phyloP scores from a whole-genome alignment of 2,888 invertebrate species.

The Keiferia lycopersicella region DNA sequence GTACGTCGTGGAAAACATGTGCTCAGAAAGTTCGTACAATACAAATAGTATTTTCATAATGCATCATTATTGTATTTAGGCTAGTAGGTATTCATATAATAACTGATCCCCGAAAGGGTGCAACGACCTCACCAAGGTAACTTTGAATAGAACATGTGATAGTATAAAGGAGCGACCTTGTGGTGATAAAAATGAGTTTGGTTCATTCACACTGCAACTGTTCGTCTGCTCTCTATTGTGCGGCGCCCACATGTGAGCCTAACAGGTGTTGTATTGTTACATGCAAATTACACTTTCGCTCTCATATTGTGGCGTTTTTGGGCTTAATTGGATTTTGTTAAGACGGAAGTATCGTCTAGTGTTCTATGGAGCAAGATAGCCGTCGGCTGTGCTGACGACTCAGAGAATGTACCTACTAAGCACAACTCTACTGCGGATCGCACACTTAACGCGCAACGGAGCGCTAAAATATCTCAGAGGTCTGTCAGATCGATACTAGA shows the following conservation, averaged over 20 bases:
- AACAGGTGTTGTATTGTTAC: slow-evolving; percentile 79
- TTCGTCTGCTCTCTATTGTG: slow-evolving; percentile 59
- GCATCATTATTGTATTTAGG: not conserved
- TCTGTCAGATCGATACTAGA: no score
- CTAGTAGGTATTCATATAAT: slow-evolving; percentile 7
- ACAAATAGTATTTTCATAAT: not conserved
- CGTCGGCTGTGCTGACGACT: no score
- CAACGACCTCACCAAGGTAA: slow-evolving; percentile 35
- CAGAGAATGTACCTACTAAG: no score
- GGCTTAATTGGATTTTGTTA: not conserved
- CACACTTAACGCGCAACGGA: no score
- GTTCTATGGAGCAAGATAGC: not conserved
- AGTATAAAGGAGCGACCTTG: slow-evolving; percentile 72
- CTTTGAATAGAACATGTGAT: slow-evolving; percentile 54
- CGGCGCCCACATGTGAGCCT: slow-evolving; percentile 68
- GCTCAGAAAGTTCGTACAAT: not conserved
- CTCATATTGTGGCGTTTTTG: slow-evolving; percentile 60
- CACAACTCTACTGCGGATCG: no score
- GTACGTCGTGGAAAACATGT: no score
- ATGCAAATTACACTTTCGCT: slow-evolving; percentile 81
- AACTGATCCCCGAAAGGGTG: slow-evolving; percentile 5
- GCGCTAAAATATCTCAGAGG: no score
- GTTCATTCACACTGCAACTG: slow-evolving; percentile 80
- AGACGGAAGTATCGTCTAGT: not conserved
- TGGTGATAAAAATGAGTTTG: slow-evolving; percentile 66